Base-by-base conservation (phyloP, 2,888 invertebrate genomes). In the Phasia obesa region DNA sequence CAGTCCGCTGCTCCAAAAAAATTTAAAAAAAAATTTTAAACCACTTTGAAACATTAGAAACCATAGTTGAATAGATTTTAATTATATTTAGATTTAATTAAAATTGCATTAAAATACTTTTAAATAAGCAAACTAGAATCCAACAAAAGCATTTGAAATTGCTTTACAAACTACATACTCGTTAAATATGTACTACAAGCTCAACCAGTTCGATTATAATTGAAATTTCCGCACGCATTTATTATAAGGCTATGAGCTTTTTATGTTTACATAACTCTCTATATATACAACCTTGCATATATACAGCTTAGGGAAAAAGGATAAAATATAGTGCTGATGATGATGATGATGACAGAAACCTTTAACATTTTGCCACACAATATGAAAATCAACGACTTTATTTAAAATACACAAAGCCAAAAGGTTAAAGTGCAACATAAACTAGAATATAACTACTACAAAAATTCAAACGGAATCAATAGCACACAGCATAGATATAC, bases 371-470 rank as follows among this genome's bases (percentile, higher is more conserved):
- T 47, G 51, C 53, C 44, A 35, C 51, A 70, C 51, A 62, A 51
- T 42, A 60, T 27, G 13, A 38, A 47, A 55, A 47, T 44, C 23
- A 69, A 67, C 7, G 15, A 59, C 62, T 59, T 38, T 27, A 53
- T 47, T 67, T 65, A 11, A 60, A 35, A 42, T 49, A 55, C 25
- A 19, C 67, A 64, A 59, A 38, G 57, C 9, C 69, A 71, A 67
- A 83, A 83, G 78, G 83, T 71, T 71, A 83, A 67, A 83, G 75
- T 75, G 44, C 75, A 64, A 38, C 64, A 82, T 42, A 71, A 78
- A 51, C 75, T n/a, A 51, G 70, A 21, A 57, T 9, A 76, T 9
- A 76, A 55, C 25, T 47, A 25, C 42, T 13, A 11, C 13, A 55
- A 31, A 31, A n/a, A n/a, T n/a, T n/a, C 2, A 19, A 75, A 47